Evolutionary conservation across 2,888 invertebrate species (phyloP).

Genomic region (Helobdella robusta): DNA sequence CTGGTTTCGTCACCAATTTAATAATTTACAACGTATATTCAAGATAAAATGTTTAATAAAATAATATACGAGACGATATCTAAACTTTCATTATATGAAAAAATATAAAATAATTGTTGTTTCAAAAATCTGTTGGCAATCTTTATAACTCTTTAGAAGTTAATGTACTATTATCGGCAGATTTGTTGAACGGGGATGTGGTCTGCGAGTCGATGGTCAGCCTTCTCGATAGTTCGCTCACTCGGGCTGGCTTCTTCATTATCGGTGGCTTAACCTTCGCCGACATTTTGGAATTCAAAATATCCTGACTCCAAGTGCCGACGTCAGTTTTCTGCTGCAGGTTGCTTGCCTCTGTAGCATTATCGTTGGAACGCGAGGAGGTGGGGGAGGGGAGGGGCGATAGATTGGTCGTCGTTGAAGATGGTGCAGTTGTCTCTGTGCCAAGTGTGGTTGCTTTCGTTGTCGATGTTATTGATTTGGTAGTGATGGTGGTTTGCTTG

Average conservation of each 20-base stretch:
- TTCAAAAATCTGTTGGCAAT: too few species aligned
- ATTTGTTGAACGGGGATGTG: too few species aligned
- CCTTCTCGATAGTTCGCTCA: slow-evolving; percentile 29
- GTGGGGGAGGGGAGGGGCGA: not conserved
- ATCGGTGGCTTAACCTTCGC: slow-evolving; percentile 68
- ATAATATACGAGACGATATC: too few species aligned
- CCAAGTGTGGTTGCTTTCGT: not conserved
- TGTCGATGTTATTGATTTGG: not conserved
- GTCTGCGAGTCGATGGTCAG: slow-evolving; percentile 1
- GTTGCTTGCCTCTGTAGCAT: slow-evolving; percentile 36
- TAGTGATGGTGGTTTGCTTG: not conserved
- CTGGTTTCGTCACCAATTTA: too few species aligned
- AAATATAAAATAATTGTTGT: too few species aligned
- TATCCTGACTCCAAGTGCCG: slow-evolving; percentile 18
- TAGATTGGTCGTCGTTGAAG: not conserved
- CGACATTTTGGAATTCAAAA: slow-evolving; percentile 46
- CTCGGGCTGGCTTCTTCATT: slow-evolving; percentile 54
- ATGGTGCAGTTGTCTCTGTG: slow-evolving; percentile 6
- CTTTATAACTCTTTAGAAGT: too few species aligned
- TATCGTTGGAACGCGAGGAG: slow-evolving; percentile 50
- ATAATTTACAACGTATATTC: too few species aligned
- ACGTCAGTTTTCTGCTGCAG: not conserved
- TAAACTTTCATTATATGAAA: too few species aligned
- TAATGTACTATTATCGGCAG: too few species aligned
- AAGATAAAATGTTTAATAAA: too few species aligned